Base-by-base conservation (phyloP, 2,797 vertebrate genomes). In the Acanthurus leucopareius region DNA sequence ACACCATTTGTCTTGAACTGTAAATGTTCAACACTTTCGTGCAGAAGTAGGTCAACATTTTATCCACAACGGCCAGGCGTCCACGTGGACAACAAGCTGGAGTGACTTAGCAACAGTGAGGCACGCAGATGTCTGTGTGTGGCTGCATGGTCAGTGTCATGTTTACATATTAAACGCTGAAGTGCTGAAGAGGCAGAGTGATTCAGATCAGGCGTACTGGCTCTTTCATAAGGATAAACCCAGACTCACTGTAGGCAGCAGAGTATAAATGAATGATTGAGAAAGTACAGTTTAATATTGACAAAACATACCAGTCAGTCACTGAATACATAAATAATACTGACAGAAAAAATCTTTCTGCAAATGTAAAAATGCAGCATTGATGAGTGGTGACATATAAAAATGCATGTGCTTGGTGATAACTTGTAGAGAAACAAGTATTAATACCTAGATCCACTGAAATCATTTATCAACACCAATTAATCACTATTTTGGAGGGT, bases 21-120 rank as follows among this genome's bases (percentile, higher is more conserved):
- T 72, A 58, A 59, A 68, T 79, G 57, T 72, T 53, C n/a, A 54
- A 56, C 54, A 64, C 17, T 17, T 10, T 61, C 68, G 45, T 20
- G 54, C 60, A 64, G 25, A 59, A 44, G 54, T 48, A 45, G 51
- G 32, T 22, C 62, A 38, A 1, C 17, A 14, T 52, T 67, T 58
- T 16, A 59, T 69, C 10, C 19, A 1, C 9, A 10, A 3, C 61
- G 11, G 52, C 58, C 25, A 6, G 19, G 2, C 7, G 42, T 58
- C 59, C 69, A 69, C 19, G 5, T 60, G 75, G 28, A 54, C 40
- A 49, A 13, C 9, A 2, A 9, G 32, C 59, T 25, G 20, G 10
- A 58, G 32, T 20, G 19, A 5, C 49, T 20, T 9, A 38, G 16
- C 20, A 56, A 20, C 9, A 6, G 5, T 5, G 13, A 44, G 42